Evolutionary conservation across 1,140 invertebrate species (phyloP), one percentile per base, ranked within the genome.

Genomic region (Cylas formicarius): DNA sequence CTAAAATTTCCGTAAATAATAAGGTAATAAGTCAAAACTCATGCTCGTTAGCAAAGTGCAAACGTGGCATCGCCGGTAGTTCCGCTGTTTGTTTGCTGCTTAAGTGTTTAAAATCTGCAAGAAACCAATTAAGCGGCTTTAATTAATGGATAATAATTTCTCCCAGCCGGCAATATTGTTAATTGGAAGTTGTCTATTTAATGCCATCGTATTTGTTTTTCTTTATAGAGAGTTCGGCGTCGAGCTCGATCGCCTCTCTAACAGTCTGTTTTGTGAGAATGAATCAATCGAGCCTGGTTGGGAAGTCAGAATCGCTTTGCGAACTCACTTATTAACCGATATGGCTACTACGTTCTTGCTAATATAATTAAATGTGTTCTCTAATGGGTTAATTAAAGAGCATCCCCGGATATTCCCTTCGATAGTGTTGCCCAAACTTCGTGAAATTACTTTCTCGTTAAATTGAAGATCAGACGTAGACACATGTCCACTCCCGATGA

Each of bases 101-200:
- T 17, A 42, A 32, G 20, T 42, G 40, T 42, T 42, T 42, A 32
- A 35, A 44, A 45, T 38, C 38, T 45, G 34, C 43, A 45, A 45
- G 43, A 45, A 45, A 45, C 43, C 43, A 45, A 45, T 45, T 45
- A 35, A 37, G 34, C n/a, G 19, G 33, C 22, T 35, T 37, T 45
- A 45, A 45, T 45, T 45, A 45, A 45, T 45, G 43, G 43, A 45
- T 45, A 45, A 45, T 45, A 36, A 45, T 45, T 45, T 24, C 43
- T 45, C 43, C n/a, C 43, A 45, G 34, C 23, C 35, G 23, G 43
- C 43, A 33, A 45, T 45, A 45, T 45, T 45, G 43, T 37, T 45
- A 45, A 45, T 45, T 45, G 43, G 27, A 45, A 45, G 33, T 45
- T 45, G 43, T 45, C 43, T 45, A 31, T 45, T 45, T 45, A 38